Percentiles rank a stretch among this genome's conserved stretches.
Conservation (phyloP, 2,888 invertebrate genomes). For the Drosophila prolongata region DNA sequence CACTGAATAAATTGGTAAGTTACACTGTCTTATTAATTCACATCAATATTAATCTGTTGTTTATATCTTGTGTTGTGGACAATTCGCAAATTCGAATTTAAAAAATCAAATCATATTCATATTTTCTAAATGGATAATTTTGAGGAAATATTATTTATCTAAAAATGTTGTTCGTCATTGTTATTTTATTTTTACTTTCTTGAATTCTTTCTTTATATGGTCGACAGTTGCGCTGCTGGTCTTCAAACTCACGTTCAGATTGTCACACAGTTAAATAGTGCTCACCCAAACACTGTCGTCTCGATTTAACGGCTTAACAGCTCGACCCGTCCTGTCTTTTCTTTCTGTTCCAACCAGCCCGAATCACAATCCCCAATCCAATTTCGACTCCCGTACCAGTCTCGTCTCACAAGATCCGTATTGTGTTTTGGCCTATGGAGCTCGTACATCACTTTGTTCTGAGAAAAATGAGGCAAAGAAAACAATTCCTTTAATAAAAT, state of each 20-base stretch:
- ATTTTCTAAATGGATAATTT: too few species aligned
- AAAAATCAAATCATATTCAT: too few species aligned
- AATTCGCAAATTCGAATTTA: too few species aligned
- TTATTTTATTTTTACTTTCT: background rate
- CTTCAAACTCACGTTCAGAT: background rate
- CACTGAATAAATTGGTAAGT: slow-evolving; percentile 11
- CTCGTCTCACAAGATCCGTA: slow-evolving; percentile 38
- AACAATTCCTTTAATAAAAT: slow-evolving; percentile 48
- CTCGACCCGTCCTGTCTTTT: background rate
- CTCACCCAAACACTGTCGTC: slow-evolving; percentile 16
- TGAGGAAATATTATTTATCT: too few species aligned
- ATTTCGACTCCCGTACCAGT: slow-evolving; percentile 2
- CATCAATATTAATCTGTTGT: too few species aligned
- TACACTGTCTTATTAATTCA: too few species aligned
- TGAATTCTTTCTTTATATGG: background rate
- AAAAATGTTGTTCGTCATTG: too few species aligned
- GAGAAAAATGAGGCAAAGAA: slow-evolving; percentile 47
- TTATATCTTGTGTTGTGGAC: too few species aligned
- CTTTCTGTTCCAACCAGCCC: slow-evolving; percentile 16
- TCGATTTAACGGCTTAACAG: slow-evolving; percentile 39
- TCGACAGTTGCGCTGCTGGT: background rate
- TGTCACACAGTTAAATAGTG: slow-evolving; percentile 7
- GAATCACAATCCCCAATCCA: slow-evolving; percentile 34
- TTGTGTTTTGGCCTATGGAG: slow-evolving; percentile 36
- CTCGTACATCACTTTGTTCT: slow-evolving; percentile 39